phyloP scores from a whole-genome alignment of 53 echinoderm and acorn worm genomes.

The Luidia sarsii region DNA sequence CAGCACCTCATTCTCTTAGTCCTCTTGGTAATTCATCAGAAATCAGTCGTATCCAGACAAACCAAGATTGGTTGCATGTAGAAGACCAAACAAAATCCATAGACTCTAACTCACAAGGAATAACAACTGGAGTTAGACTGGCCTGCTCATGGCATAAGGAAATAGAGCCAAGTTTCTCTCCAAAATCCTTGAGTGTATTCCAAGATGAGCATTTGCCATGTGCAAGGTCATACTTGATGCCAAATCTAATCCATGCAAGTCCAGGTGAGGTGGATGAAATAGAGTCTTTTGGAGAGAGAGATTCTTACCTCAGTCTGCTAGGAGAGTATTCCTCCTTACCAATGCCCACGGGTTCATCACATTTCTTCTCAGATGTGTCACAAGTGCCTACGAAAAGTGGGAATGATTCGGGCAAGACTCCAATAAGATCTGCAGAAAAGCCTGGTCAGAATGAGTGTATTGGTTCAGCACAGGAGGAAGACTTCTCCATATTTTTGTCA shows the following conservation, averaged over 20 bases:
- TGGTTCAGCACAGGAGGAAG: constrained; percentile 10
- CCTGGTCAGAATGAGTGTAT: too few relatives aligned
- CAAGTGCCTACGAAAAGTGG: constrained; percentile 29
- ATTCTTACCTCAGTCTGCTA: constrained; percentile 79
- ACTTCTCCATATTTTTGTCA: constrained; percentile 36
- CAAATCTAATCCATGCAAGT: neutral
- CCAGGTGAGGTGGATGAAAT: constrained; percentile 16
- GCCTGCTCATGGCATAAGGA: constrained; percentile 49
- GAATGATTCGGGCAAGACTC: too few relatives aligned
- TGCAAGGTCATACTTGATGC: constrained; percentile 13
- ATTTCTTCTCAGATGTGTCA: constrained; percentile 28
- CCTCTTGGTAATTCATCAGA: neutral
- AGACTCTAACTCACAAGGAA: neutral
- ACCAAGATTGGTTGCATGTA: too few relatives aligned
- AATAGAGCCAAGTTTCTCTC: neutral
- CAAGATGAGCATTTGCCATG: constrained; percentile 10
- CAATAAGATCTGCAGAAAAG: neutral
- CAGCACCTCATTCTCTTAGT: neutral
- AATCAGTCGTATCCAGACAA: neutral
- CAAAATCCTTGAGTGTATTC: neutral
- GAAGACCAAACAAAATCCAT: too few relatives aligned
- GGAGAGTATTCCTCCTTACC: constrained; percentile 89
- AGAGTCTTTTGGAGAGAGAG: constrained; percentile 83
- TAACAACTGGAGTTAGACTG: constrained; percentile 7
- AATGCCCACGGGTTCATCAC: constrained; percentile 51